Conservation (phyloP, 2,888 invertebrate species). For the Polylopha cassiicola region DNA sequence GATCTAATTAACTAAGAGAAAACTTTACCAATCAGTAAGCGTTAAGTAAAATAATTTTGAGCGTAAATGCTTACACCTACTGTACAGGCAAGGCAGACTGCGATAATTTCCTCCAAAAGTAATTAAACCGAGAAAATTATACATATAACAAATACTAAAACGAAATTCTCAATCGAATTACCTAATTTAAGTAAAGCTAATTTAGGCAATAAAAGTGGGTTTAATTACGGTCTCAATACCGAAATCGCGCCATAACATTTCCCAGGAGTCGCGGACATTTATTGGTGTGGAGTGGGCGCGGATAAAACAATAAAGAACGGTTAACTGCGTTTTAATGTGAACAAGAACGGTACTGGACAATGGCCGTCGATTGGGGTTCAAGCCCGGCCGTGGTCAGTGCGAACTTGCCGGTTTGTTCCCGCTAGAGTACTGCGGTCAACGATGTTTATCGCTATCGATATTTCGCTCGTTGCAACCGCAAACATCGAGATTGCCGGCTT, state of each 20-base stretch:
- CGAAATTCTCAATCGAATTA: constrained; percentile 32
- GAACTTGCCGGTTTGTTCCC: constrained; percentile 47
- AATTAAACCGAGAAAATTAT: too few species aligned
- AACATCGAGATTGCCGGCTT: too few species aligned
- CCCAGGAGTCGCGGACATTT: constrained; percentile 70
- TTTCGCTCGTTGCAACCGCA: constrained; percentile 15
- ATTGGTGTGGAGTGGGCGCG: constrained; percentile 57
- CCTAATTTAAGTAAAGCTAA: constrained; percentile 55
- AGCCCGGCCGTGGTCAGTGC: constrained; percentile 61
- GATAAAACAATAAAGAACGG: constrained; percentile 77
- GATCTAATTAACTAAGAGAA: too few species aligned
- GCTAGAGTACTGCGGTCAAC: constrained; percentile 26
- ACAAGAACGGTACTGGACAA: constrained; percentile 71
- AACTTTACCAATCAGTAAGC: too few species aligned
- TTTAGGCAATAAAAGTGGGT: constrained; percentile 56
- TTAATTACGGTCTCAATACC: constrained; percentile 59
- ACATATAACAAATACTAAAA: too few species aligned
- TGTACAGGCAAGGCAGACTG: constrained; percentile 2
- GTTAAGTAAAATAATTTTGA: too few species aligned
- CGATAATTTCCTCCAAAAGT: constrained; percentile 15
- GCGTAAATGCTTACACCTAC: too few species aligned
- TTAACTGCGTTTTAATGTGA: constrained; percentile 76
- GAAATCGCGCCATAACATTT: constrained; percentile 56
- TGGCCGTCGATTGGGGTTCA: constrained; percentile 66
- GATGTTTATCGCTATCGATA: constrained; percentile 37